A percentile compares a stretch with the other conserved stretches of the same genome.
Evolutionary conservation across 2,888 invertebrate genomes (phyloP).

Genomic region (Coenonympha arcania): DNA sequence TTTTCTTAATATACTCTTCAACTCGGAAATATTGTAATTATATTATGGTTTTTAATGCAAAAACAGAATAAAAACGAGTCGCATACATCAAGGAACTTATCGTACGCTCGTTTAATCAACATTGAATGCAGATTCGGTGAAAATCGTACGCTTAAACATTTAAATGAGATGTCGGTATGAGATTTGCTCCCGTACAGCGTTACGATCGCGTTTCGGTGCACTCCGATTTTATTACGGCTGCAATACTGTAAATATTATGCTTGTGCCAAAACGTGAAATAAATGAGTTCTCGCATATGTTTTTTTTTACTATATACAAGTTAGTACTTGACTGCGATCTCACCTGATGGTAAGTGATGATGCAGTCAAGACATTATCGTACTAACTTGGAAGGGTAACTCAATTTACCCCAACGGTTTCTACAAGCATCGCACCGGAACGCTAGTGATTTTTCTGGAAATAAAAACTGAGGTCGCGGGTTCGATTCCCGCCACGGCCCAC

Average conservation of each 20-base stretch:
- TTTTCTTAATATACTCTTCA: too few species aligned
- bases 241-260: slow-evolving; percentile 20
- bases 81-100: not conserved
- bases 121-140: slow-evolving; percentile 11
- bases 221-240: slow-evolving; percentile 20
- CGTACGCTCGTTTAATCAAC: not conserved
- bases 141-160: slow-evolving; percentile 19
- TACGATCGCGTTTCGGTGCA: slow-evolving; percentile 17
- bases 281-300: slow-evolving; percentile 4
- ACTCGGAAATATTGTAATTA: too few species aligned
- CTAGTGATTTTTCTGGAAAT: too few species aligned
- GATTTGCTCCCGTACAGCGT: slow-evolving; percentile 16
- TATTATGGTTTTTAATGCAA: not conserved
- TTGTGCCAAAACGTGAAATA: slow-evolving; percentile 17
- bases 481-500: too few species aligned
- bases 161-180: slow-evolving; percentile 22
- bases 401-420: too few species aligned
- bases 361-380: too few species aligned
- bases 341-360: too few species aligned
- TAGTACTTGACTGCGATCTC: too few species aligned
- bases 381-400: too few species aligned
- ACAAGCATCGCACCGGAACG: too few species aligned
- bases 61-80: not conserved
- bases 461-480: too few species aligned
- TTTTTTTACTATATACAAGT: too few species aligned